Conservation (phyloP, 2,113 vertebrate species). For the Hippolais icterina region DNA sequence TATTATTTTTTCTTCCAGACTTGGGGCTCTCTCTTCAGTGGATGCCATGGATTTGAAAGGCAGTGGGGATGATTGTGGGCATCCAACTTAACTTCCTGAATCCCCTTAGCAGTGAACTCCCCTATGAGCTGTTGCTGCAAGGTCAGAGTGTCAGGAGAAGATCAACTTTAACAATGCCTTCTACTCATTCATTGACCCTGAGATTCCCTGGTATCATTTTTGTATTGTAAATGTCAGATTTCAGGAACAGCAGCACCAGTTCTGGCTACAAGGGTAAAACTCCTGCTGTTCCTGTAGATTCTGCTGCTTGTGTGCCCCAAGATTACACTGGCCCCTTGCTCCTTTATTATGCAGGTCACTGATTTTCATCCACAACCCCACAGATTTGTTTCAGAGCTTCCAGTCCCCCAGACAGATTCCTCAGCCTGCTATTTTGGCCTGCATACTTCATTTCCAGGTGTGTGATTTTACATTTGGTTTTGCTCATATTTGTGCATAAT, state of each 20-base stretch:
- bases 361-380: not conserved
- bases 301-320: not conserved
- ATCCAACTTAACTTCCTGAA: not conserved
- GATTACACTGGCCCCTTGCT: not conserved
- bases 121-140: not conserved
- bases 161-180: not conserved
- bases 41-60: not conserved
- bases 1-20: not conserved
- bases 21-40: not conserved
- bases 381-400: not conserved
- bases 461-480: not conserved
- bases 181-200: not conserved
- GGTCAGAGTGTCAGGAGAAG: not conserved
- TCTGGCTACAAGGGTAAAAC: not conserved
- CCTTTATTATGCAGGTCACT: not conserved
- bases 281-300: not conserved
- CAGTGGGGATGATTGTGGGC: not conserved
- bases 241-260: not conserved
- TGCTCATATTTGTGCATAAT: not conserved
- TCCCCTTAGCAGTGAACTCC: not conserved
- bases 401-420: accelerated
- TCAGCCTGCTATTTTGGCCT: not conserved
- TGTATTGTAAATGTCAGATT: not conserved
- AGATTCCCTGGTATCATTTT: not conserved
- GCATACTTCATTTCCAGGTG: not conserved